Conservation (phyloP, 2,888 invertebrate genomes). For the Odontocolon sp. region DNA sequence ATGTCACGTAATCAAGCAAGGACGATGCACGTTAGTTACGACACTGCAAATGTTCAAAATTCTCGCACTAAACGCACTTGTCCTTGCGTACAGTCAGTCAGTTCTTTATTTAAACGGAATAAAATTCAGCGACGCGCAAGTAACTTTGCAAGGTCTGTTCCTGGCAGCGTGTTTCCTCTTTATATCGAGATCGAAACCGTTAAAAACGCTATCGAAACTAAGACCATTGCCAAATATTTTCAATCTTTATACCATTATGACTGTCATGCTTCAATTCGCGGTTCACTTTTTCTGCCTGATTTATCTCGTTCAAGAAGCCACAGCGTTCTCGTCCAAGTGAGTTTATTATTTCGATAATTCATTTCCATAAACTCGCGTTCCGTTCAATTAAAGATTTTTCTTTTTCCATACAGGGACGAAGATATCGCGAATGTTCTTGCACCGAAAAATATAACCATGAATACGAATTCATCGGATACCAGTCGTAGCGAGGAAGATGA, state of each 20-base stretch:
- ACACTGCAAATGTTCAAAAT: slow-evolving; percentile 99
- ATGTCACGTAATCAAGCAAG: slow-evolving; percentile 99
- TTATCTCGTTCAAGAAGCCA: slow-evolving; percentile 93
- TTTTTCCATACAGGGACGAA: slow-evolving; percentile 81
- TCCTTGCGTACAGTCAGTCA: slow-evolving; percentile 99
- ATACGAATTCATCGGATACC: slow-evolving; percentile 34
- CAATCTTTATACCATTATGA: slow-evolving; percentile 97
- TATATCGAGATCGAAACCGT: slow-evolving; percentile 98
- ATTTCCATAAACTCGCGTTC: slow-evolving; percentile 4
- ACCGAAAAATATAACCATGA: slow-evolving; percentile 58
- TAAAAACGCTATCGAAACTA: slow-evolving; percentile 95
- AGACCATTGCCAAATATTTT: slow-evolving; percentile 99
- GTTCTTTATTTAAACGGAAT: slow-evolving; percentile 99
- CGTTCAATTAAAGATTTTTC: not conserved
- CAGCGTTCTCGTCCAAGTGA: slow-evolving; percentile 68
- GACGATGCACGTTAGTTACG: slow-evolving; percentile 98
- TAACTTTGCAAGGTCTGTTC: slow-evolving; percentile 97
- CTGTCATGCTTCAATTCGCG: slow-evolving; percentile 96
- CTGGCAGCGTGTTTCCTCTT: slow-evolving; percentile 98
- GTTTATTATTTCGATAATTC: not conserved
- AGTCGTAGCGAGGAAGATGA: slow-evolving; percentile 86
- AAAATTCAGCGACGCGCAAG: slow-evolving; percentile 98
- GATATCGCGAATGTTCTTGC: slow-evolving; percentile 76
- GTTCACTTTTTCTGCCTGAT: slow-evolving; percentile 96
- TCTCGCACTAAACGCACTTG: slow-evolving; percentile 97